phyloP scores from a whole-genome alignment of 2,888 invertebrate species.

The Tetheella fluctuosa region DNA sequence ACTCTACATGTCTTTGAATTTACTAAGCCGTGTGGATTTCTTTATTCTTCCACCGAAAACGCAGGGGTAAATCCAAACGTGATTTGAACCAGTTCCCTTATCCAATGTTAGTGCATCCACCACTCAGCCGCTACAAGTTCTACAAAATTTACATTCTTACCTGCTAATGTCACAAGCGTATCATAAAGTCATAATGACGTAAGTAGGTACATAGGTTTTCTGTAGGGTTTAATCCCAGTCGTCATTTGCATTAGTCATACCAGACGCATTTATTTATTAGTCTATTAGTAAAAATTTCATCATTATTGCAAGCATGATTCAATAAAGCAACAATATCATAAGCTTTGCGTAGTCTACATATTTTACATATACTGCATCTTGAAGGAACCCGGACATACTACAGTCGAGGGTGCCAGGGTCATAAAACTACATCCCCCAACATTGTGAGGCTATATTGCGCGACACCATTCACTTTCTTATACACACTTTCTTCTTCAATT shows the following conservation, averaged over 20 bases:
- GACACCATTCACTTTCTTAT: conserved; percentile 56
- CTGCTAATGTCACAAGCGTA: too few relatives aligned
- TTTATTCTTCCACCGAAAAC: too few relatives aligned
- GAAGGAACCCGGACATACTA: conserved; percentile 75
- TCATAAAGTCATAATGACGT: too few relatives aligned
- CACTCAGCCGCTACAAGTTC: too few relatives aligned
- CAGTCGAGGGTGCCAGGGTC: conserved; percentile 72
- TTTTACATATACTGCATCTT: conserved; percentile 49
- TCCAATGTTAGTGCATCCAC: too few relatives aligned
- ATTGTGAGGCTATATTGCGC: conserved; percentile 52
- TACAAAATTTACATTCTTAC: too few relatives aligned
- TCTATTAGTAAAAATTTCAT: background rate
- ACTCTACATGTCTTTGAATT: too few relatives aligned
- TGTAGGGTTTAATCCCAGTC: background rate
- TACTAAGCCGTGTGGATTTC: too few relatives aligned
- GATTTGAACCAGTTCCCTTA: too few relatives aligned
- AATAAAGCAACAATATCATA: background rate
- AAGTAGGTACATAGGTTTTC: background rate
- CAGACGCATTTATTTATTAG: background rate
- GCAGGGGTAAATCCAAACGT: too few relatives aligned
- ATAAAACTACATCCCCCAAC: conserved; percentile 78
- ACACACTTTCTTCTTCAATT: conserved; percentile 31
- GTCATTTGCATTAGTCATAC: background rate
- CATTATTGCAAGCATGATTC: background rate
- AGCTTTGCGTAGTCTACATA: conserved; percentile 30